Base-by-base conservation (phyloP, 2,888 invertebrate genomes). In the Andrena haemorrhoa region DNA sequence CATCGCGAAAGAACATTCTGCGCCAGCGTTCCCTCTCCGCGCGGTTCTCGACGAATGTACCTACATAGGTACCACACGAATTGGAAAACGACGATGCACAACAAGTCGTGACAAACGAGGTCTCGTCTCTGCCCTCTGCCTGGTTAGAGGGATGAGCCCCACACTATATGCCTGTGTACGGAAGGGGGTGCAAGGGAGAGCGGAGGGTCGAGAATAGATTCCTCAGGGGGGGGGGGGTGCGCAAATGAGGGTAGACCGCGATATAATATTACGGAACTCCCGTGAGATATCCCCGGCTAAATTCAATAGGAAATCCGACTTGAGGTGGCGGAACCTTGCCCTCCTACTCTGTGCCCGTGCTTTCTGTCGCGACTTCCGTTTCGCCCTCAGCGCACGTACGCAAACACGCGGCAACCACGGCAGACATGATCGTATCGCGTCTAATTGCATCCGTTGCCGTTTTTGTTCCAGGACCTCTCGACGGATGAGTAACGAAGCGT, bases 401-500 rank as follows among this genome's bases (percentile, higher is more conserved):
- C 31, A 16, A 51, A 7, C 7, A 23, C n/a, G 35, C 7, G 20
- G 4, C 35, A 29, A 26, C 10, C 4, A 31, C n/a, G 64, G 20
- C 61, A 63, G 60, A n/a, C 63, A 73, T 75, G 49, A 56, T 68
- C 51, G 56, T 33, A 56, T 82, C 75, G 83, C 51, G 56, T 75
- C 83, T 82, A 84, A 84, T 82, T 84, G 83, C 79, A 79, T 83
- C 79, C 73, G 69, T 79, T 83, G 79, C 64, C 77, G 75, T 85
- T 85, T 83, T 73, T 85, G 84, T 85, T 85, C 64, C 76, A 85
- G 84, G 70, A 68, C 66, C 72, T 73, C 84, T 73, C 78, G 75
- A 75, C 79, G 71, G 79, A 83, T 73, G 82, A 73, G 79, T 79
- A 82, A 83, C 83, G 83, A 82, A 83, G 72, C 76, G 72, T 70